Evolutionary conservation across 1,140 invertebrate species (phyloP), one percentile per base, ranked within the genome.

Genomic region (Bombus ignitus): DNA sequence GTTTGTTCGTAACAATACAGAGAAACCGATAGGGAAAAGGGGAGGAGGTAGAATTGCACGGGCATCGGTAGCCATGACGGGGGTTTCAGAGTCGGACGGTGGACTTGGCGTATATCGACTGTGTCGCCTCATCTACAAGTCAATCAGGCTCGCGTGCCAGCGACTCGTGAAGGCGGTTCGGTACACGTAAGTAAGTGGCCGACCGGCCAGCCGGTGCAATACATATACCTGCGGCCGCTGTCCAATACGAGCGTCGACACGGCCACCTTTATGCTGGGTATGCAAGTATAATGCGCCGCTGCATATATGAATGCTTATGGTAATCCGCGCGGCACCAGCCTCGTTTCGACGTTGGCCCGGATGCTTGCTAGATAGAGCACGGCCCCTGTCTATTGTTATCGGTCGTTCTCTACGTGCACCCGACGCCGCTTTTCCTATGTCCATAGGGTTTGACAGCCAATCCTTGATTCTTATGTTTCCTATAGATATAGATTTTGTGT

Each of bases 71-170:
- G 75, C 71, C 62, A 37, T 44, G 59, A 83, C 59, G 66, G 62
- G 71, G 70, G 73, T 87, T 90, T 71, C 75, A 57, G 73, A 81
- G 65, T 89, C 88, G 88, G 85, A 84, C 88, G 88, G 79, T 81
- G 68, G 87, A 79, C 81, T 76, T 28, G 85, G 90, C 85, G 88
- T 90, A 91, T 93, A 95, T 95, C 93, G 94, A 94, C 93, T 94
- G 93, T 94, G 93, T 95, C 93, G 93, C 93, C 94, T 95, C 94
- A 95, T 95, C 94, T 95, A 95, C 94, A 95, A 95, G 94, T 95
- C 94, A 95, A 95, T 95, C 94, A 94, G 92, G 92, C 92, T 95
- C 91, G 94, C 94, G 94, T 95, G 94, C 91, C 90, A 81, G 82
- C 73, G 78, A 93, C 92, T 93, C 93, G 93, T 94, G 91, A 93